phyloP scores from a whole-genome alignment of 1,140 invertebrate genomes.

The Lasaia peninsularis region DNA sequence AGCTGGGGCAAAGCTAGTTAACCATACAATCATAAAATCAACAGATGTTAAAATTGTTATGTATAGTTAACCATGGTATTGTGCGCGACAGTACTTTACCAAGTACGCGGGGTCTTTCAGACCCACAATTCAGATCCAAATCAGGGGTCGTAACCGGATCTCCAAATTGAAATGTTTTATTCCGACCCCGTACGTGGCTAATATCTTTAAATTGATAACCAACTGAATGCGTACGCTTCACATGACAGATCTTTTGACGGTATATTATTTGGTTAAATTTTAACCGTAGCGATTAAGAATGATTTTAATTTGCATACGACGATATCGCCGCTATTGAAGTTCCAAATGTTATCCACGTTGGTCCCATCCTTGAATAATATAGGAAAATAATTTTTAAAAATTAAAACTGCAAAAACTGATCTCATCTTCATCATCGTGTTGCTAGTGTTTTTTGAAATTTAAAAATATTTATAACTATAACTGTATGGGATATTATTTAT shows the following conservation, averaged over 20 bases:
- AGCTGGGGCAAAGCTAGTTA: too few species aligned
- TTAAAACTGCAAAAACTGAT: too few species aligned
- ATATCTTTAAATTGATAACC: slow-evolving; percentile 75
- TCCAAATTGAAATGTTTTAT: slow-evolving; percentile 77
- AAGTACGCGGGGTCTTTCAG: slow-evolving; percentile 63
- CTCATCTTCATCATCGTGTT: too few species aligned
- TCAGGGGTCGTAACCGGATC: slow-evolving; percentile 69
- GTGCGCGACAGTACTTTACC: slow-evolving; percentile 54
- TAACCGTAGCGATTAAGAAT: slow-evolving; percentile 61
- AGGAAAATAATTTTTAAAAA: too few species aligned
- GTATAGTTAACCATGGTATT: slow-evolving; percentile 21
- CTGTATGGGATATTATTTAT: too few species aligned
- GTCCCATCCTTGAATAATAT: too few species aligned
- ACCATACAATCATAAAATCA: too few species aligned
- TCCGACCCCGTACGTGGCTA: slow-evolving; percentile 59
- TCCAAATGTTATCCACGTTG: too few species aligned
- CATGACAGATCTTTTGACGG: slow-evolving; percentile 56
- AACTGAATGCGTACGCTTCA: slow-evolving; percentile 49
- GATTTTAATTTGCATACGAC: neutral
- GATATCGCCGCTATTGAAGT: too few species aligned
- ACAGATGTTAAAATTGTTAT: slow-evolving; percentile 1
- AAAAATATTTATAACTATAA: too few species aligned
- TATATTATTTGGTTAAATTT: slow-evolving; percentile 68
- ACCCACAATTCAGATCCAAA: slow-evolving; percentile 66
- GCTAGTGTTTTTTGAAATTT: too few species aligned